Percentiles rank a stretch among this genome's conserved stretches.
Evolutionary conservation across 2,797 vertebrate genomes (phyloP).

Genomic region (Cetoscarus ocellatus): DNA sequence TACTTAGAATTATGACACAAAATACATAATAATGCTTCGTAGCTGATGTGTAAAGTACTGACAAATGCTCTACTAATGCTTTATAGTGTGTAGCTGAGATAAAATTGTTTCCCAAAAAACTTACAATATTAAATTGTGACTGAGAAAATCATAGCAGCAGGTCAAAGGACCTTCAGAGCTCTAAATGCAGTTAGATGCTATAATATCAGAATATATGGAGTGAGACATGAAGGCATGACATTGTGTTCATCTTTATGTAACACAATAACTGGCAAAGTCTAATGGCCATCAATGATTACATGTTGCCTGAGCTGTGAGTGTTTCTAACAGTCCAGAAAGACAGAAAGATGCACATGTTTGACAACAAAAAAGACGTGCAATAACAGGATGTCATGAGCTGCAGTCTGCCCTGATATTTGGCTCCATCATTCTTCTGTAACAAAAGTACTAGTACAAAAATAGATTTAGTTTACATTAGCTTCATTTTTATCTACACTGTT

Average conservation of each 20-base stretch:
- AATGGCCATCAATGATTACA: constrained; percentile 31
- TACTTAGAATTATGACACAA: too few species aligned
- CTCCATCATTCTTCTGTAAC: constrained; percentile 43
- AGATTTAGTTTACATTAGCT: constrained; percentile 86
- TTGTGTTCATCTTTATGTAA: constrained; percentile 50
- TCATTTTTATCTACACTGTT: constrained; percentile 50
- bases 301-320: constrained; percentile 9
- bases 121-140: constrained; percentile 48
- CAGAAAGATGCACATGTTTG: constrained; percentile 32
- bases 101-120: too few species aligned
- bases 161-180: constrained; percentile 62
- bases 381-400: constrained; percentile 40
- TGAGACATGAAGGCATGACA: constrained; percentile 29
- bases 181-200: constrained; percentile 41
- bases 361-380: constrained; percentile 22
- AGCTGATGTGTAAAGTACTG: too few species aligned
- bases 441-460: constrained; percentile 90
- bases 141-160: constrained; percentile 71
- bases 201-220: constrained; percentile 33
- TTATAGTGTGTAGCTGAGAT: too few species aligned
- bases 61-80: too few species aligned
- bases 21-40: too few species aligned
- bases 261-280: constrained; percentile 46
- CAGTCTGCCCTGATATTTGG: constrained; percentile 56
- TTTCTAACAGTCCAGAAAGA: constrained; percentile 30